Percentiles rank a stretch among this genome's conserved stretches.
These are phyloP conservation scores for Pogonomyrmex barbatus DNA, from an alignment of 1,140 invertebrate species.

Conservation along the genomic window DNA sequence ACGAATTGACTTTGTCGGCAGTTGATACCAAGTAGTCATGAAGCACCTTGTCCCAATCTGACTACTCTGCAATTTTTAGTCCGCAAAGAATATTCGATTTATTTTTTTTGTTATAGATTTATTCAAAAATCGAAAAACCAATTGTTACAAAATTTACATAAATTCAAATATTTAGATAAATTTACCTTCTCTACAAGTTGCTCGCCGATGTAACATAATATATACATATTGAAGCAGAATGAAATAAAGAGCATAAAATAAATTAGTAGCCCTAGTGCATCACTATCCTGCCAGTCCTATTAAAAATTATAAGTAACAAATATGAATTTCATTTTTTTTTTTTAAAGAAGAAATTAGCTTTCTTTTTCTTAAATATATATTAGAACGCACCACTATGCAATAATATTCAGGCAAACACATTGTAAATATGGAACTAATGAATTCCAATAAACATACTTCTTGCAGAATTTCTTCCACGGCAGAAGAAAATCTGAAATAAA, in stretches of 20 bases:
- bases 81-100: not conserved
- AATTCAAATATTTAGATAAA: not conserved
- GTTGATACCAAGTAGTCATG: slow-evolving; percentile 73
- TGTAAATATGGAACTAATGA: slow-evolving; percentile 40
- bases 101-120: not conserved
- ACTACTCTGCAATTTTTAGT: slow-evolving; percentile 63
- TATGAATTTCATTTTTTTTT: not conserved
- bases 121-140: not conserved
- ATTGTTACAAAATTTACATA: not conserved
- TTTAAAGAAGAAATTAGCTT: not conserved
- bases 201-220: slow-evolving; percentile 69
- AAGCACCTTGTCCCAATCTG: slow-evolving; percentile 69
- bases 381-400: slow-evolving; percentile 46
- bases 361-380: slow-evolving; percentile 8
- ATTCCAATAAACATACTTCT: slow-evolving; percentile 62
- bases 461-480: slow-evolving; percentile 44
- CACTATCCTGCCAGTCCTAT: slow-evolving; percentile 69
- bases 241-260: slow-evolving; percentile 55
- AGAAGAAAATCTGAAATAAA: slow-evolving; percentile 50
- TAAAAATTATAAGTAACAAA: slow-evolving; percentile 6
- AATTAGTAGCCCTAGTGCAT: slow-evolving; percentile 56
- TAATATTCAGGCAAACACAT: slow-evolving; percentile 66
- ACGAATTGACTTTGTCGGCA: slow-evolving; percentile 62
- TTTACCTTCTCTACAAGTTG: slow-evolving; percentile 59
- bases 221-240: slow-evolving; percentile 67